Evolutionary conservation across 2,113 vertebrate genomes (phyloP), one percentile per base, ranked within the genome.

Genomic region (Calonectris borealis): DNA sequence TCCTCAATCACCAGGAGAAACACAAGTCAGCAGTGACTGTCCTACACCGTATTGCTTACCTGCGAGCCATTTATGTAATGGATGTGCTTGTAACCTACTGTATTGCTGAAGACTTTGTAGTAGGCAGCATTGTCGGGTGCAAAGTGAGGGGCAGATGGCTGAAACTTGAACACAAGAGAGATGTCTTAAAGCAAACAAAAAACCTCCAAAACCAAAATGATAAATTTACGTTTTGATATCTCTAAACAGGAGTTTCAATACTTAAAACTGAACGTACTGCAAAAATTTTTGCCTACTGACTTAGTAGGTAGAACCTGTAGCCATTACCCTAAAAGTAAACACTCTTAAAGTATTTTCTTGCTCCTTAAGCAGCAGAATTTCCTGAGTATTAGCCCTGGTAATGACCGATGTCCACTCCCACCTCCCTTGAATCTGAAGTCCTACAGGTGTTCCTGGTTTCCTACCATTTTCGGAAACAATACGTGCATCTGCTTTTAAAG

Each of bases 51-150:
- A 52, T 66, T 54, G 88, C 97, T 90, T 84, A 98, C 97, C 73
- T 85, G 48, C 7, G 87, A 34, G n/a, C 49, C 66, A 29, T 97
- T 92, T 87, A 96, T 61, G 77, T 87, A 93, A 97, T 99, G 99
- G 91, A 99, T 98, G 84, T 99, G 99, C 96, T 99, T 98, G 96
- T 99, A 99, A 81, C 99, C 99, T 8, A 83, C 83, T 40, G 58
- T 4, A 77, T 99, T 80, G 86, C 99, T 99, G 97, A 99, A 98
- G 80, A 99, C 96, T 98, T 98, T 99, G 96, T 99, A 99, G 97
- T 99, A 99, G 90, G 95, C 98, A 51, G 93, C 76, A 20, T 98
- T 98, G 69, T 99, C 98, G 13, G 98, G 96, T 60, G 99, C 97
- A 97, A 99, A 99, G 97, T 98, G 97, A 90, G 99, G 98, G 55